Base-by-base conservation (phyloP, 2,113 vertebrate species). In the Limanda limanda region DNA sequence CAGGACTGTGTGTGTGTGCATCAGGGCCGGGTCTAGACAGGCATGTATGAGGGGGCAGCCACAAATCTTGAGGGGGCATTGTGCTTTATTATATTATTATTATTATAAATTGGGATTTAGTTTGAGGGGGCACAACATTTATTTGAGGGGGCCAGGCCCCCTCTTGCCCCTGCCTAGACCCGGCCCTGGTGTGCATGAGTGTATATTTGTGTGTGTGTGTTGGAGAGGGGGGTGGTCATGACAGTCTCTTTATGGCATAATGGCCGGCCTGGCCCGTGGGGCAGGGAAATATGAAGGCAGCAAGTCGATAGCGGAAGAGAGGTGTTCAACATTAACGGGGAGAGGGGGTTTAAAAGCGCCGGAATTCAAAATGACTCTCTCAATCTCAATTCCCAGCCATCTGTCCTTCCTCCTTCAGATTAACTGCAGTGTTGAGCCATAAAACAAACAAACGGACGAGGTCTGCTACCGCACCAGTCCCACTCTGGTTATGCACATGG, bases 201-300 rank as follows among this genome's bases (percentile, higher is more conserved):
- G 35, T 37, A 61, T 54, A 42, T 48, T 59, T 27, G 35, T 13
- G 20, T 20, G n/a, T 27, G 40, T 48, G 18, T 58, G 10, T n/a
- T 37, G 20, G 20, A 10, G 51, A 10, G 6, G 20, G 3, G 20
- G 51, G 51, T 20, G 48, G 48, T 6, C 31, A 31, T 31, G 31
- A 31, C 31, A 31, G 83, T 76, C 86, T 89, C 85, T 92, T 94
- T 90, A 90, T 85, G 62, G 61, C 71, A 52, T 86, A 85, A 91
- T 73, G 86, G 87, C 87, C 82, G 62, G 80, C 71, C 64, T 37
- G 68, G 81, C 79, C 80, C 60, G 24, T 8, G 58, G 88, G 76
- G 57, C 54, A 71, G 70, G 68, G 71, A 91, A 90, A 91, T 89
- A 92, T 90, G 83, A 91, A 90, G 92, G 91, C 90, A 92, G 89